Base-by-base conservation (phyloP, 2,888 invertebrate genomes). In the Apantesis nais region DNA sequence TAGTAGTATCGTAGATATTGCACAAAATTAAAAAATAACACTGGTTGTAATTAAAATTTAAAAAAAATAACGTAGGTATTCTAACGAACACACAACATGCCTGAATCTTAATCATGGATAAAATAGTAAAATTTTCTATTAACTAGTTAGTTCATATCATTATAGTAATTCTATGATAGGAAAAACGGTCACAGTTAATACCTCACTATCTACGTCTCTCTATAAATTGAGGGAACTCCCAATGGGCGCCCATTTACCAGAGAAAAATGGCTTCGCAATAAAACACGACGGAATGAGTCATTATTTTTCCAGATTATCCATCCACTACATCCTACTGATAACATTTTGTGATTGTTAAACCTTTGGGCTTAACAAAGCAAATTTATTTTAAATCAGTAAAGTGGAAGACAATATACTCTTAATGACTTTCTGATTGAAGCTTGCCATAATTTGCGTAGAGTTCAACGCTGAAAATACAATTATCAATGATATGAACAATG, bases 221-320 rank as follows among this genome's bases (percentile, higher is more conserved):
- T 74, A 83, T 83, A 83, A 83, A 83, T 84, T 80, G 76, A 77
- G 77, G 73, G 71, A 80, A 78, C 78, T 85, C 84, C 81, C 83
- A 77, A 71, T 69, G 82, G 82, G 70, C 76, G 70, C 67, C 80
- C 81, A 82, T 80, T 83, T 83, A 72, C 78, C 68, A 75, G 77
- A 82, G 83, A 85, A 83, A 81, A 84, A 85, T 82, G 78, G 81
- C 76, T 78, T 78, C 73, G 78, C 80, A 83, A 82, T 85, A 85
- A 85, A 85, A 82, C 77, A 80, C 76, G 77, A 78, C 78, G 76
- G 76, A 83, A 83, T 79, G 77, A 79, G 71, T 78, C 78, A 81
- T 83, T 80, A 79, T 79, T 81, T 79, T 76, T 37, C 77, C 71
- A 77, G 82, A 83, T 82, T 77, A 83, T 78, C 77, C 74, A 83